A percentile compares a stretch with the other conserved stretches of the same genome.
Evolutionary conservation across 1,140 invertebrate genomes (phyloP).

Genomic region (Ceratina australensis): DNA sequence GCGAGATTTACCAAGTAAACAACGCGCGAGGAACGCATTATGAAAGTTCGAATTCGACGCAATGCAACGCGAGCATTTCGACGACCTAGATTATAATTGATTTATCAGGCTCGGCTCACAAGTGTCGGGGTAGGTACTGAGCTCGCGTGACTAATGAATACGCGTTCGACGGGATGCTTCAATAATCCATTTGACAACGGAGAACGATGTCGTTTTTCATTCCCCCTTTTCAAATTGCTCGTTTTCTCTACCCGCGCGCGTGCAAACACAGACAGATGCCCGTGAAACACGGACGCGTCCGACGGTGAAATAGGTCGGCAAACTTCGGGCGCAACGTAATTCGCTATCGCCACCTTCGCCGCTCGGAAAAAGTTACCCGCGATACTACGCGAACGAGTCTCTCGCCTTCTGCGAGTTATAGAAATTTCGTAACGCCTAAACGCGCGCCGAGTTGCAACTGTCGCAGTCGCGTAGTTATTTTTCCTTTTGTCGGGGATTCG

Average conservation of each 20-base stretch:
- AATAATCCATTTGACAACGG: slow-evolving; percentile 19
- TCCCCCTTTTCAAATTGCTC: neutral
- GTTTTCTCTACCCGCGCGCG: neutral
- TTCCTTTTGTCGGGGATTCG: neutral
- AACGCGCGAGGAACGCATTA: slow-evolving; percentile 1
- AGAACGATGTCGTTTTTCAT: slow-evolving; percentile 18
- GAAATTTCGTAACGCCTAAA: neutral
- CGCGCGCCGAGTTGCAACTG: neutral
- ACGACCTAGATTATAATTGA: slow-evolving; percentile 25
- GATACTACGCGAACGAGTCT: neutral
- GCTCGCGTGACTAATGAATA: slow-evolving; percentile 30
- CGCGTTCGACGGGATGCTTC: slow-evolving; percentile 6
- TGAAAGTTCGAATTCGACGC: slow-evolving; percentile 16
- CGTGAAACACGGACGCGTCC: no score
- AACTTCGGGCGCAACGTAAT: slow-evolving; percentile 2
- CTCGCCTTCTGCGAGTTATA: neutral
- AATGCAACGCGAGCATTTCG: slow-evolving; percentile 11
- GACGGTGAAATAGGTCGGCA: slow-evolving; percentile 3
- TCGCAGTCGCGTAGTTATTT: neutral
- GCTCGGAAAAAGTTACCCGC: neutral
- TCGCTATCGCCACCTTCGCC: neutral
- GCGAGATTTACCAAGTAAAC: slow-evolving; percentile 21
- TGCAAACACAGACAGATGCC: no score
- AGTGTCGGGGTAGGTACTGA: slow-evolving; percentile 8
- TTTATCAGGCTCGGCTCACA: slow-evolving; percentile 25